These are phyloP conservation scores for Heptranchias perlo DNA, from an alignment of 2,113 vertebrate genomes.

Conservation along the genomic window DNA sequence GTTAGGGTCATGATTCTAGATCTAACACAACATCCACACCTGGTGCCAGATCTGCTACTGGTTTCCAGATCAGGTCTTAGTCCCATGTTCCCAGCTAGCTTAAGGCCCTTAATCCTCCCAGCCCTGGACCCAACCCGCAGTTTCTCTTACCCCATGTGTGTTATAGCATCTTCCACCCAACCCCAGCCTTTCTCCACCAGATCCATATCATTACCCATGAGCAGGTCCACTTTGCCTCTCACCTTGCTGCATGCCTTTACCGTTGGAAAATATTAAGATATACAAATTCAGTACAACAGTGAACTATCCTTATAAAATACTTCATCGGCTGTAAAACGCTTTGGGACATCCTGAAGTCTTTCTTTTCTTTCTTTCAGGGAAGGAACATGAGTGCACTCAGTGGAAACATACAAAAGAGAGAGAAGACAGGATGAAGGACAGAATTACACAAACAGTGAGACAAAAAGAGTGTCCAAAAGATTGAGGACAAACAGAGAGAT, in stretches of 20 bases:
- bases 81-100: not conserved
- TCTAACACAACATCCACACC: not conserved
- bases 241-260: not conserved
- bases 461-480: not conserved
- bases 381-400: not conserved
- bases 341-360: too few relatives aligned
- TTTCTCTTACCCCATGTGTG: not conserved
- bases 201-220: not conserved
- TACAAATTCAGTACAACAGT: not conserved
- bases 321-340: too few relatives aligned
- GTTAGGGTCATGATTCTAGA: not conserved
- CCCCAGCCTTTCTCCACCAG: not conserved
- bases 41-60: not conserved
- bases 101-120: not conserved
- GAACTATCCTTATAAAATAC: too few relatives aligned
- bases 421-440: not conserved
- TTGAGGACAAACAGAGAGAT: not conserved
- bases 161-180: not conserved
- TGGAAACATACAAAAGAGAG: not conserved
- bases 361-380: too few relatives aligned
- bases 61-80: not conserved
- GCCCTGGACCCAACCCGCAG: not conserved
- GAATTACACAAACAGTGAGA: not conserved
- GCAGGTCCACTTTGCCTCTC: not conserved
- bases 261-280: not conserved